phyloP scores from a whole-genome alignment of 2,888 invertebrate species.

The Calephelis perditalis region DNA sequence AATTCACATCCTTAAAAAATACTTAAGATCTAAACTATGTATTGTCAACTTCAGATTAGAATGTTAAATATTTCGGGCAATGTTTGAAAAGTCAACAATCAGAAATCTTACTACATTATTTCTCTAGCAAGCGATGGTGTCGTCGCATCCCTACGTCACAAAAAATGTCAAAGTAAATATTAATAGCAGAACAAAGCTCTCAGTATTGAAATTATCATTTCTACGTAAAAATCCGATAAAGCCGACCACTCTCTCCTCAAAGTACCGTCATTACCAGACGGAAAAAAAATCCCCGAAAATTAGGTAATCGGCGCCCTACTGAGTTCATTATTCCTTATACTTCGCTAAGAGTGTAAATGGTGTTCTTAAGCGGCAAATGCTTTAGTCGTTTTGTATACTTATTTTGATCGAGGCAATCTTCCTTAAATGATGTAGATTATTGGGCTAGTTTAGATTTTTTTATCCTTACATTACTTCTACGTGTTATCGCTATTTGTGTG shows the following conservation, averaged over 20 bases:
- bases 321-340: slow-evolving; percentile 13
- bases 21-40: no score
- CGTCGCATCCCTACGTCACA: no score
- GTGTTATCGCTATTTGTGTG: no score
- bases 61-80: no score
- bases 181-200: no score
- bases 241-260: not conserved
- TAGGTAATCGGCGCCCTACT: slow-evolving; percentile 13
- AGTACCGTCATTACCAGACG: slow-evolving; percentile 13
- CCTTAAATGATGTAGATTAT: not conserved
- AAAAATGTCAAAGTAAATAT: no score
- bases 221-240: not conserved
- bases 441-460: not conserved
- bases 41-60: no score
- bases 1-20: no score
- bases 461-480: no score
- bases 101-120: no score
- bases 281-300: slow-evolving; percentile 13
- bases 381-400: slow-evolving; percentile 7
- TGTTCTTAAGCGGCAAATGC: slow-evolving; percentile 8
- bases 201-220: slow-evolving; percentile 6
- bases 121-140: no score
- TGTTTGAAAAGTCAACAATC: no score
- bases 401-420: slow-evolving; percentile 7
- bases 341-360: slow-evolving; percentile 7